Conservation (phyloP, 2,113 vertebrate species). For the Pundamilia nyererei region DNA sequence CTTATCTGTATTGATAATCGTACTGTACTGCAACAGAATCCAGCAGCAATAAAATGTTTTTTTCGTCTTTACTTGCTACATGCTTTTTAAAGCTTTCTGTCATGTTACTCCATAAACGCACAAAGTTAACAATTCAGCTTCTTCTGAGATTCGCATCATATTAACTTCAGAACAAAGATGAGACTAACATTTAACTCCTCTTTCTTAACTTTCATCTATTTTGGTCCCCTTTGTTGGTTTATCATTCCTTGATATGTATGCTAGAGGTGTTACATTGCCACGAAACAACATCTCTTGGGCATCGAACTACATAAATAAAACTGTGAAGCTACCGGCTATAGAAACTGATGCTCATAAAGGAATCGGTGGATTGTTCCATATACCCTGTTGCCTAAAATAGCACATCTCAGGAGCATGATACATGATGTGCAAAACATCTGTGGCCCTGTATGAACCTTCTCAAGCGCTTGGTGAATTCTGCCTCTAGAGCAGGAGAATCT, state of each 20-base stretch:
- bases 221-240: background rate
- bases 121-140: background rate
- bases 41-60: background rate
- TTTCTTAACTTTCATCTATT: conserved; percentile 31
- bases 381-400: conserved; percentile 54
- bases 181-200: conserved; percentile 2
- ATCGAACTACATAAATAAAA: conserved; percentile 17
- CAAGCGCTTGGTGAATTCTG: conserved; percentile 13
- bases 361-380: conserved; percentile 12
- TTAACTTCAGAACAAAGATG: background rate
- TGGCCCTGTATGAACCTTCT: conserved; percentile 45
- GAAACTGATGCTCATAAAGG: conserved; percentile 16
- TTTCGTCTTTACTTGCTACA: background rate
- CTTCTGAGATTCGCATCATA: background rate
- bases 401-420: conserved; percentile 23
- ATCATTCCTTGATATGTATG: background rate
- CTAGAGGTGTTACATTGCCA: background rate
- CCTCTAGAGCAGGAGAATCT: conserved; percentile 1
- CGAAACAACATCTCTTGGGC: conserved; percentile 10
- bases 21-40: background rate
- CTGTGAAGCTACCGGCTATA: conserved; percentile 5
- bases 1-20: background rate
- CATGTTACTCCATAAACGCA: background rate
- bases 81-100: background rate
- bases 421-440: conserved; percentile 62